Base-by-base conservation (phyloP, 2,888 invertebrate genomes). In the Epistrophella euchroma region DNA sequence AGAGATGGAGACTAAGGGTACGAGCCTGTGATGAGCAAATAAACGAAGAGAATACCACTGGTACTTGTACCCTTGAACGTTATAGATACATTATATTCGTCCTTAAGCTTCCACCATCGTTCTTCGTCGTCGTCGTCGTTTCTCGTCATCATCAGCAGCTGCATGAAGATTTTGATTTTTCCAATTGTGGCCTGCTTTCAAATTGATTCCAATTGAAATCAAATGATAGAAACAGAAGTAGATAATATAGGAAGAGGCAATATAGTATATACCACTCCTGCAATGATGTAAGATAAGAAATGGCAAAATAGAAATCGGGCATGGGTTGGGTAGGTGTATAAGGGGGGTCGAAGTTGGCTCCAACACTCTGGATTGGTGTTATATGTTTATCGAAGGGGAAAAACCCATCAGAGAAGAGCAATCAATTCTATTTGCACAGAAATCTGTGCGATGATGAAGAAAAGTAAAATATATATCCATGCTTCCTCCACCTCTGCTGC, bases 361-460 rank as follows among this genome's bases (percentile, higher is more conserved):
- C 28, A 52, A 47, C 55, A 75, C 76, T 76, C 40, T 37, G 76
- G 80, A 56, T 73, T 86, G 77, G 77, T 86, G 86, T 86, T 77
- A 45, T 82, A 64, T 86, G 77, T 86, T 86, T 86, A 86, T 82
- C 75, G 82, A 86, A 81, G 77, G 73, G 73, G 77, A 86, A 82
- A 70, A 81, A 82, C 77, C 86, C 81, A 86, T 86, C 86, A 86
- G 81, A 86, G 86, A 77, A 77, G 81, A 86, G 86, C 86, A 86
- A 86, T 86, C 86, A 86, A 86, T 86, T 86, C 60, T 86, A 73
- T 86, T 86, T 86, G 74, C 81, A 70, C 70, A 86, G 75, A 82
- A 86, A 86, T 86, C 82, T 81, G 77, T 86, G 86, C 81, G 77
- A 86, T 82, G 86, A 71, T 70, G 86, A 75, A 78, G 77, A 82